Base-by-base conservation (phyloP, 2,888 invertebrate species). In the Callyntrura sp. region DNA sequence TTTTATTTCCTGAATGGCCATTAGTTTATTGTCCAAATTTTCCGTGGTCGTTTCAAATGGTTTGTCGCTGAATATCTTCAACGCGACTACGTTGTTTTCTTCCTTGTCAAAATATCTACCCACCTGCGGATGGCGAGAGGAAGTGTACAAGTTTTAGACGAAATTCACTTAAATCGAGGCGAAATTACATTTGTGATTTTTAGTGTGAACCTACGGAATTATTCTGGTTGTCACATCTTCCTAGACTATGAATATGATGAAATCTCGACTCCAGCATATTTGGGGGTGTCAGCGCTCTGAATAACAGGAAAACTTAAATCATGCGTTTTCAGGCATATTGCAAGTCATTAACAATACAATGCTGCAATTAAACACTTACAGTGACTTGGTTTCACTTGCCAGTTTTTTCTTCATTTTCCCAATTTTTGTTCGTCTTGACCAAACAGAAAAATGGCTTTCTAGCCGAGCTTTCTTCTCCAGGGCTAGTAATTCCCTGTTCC, bases 61-160 rank as follows among this genome's bases (percentile, higher is more conserved):
- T 17, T 76, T 85, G 28, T 87, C 81, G 9, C 76, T 60, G 60
- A 85, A 85, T 25, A 89, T 90, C 65, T 91, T 91, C 3, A 91
- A 79, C 1, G 87, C 87, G 0, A 91, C 91, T 9, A 91, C 62
- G n/a, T 78, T 87, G 70, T 90, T 91, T 8, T 90, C 85, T 51
- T 90, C 57, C 82, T 87, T 89, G 62, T 91, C 91, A 43, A 85
- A 90, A 55, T 89, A 91, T n/a, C 91, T 79, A 0, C 90, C 91
- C 17, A 90, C 85, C 91, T 91, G 28, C 17, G 23, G 9, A n/a
- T n/a, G n/a, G n/a, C n/a, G n/a, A n/a, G n/a, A n/a, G n/a, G n/a
- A n/a, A n/a, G n/a, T n/a, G n/a, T n/a, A n/a, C n/a, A n/a, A n/a
- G n/a, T n/a, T n/a, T n/a, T n/a, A n/a, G n/a, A n/a, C n/a, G n/a